phyloP scores from a whole-genome alignment of 2,888 invertebrate species.

The Melangyna quadrimaculata region DNA sequence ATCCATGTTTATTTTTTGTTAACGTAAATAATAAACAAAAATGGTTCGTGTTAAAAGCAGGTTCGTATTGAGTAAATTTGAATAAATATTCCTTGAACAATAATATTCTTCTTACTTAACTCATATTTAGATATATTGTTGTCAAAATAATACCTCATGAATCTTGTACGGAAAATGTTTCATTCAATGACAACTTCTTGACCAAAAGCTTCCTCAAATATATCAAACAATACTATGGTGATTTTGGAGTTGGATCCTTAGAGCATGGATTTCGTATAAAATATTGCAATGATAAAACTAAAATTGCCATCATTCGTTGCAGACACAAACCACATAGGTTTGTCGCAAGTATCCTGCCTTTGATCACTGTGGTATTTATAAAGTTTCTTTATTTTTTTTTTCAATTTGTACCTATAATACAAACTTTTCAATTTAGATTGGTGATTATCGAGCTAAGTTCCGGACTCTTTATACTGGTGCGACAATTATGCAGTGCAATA shows the following conservation, averaged over 20 bases:
- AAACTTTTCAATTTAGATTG: constrained; percentile 80
- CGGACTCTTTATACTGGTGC: constrained; percentile 89
- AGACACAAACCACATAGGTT: constrained; percentile 89
- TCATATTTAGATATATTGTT: constrained; percentile 84
- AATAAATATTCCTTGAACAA: background rate
- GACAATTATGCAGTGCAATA: constrained; percentile 90
- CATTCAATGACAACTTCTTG: constrained; percentile 81
- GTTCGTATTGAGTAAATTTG: constrained; percentile 77
- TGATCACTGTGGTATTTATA: constrained; percentile 83
- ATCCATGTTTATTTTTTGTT: background rate
- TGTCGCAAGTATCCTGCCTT: constrained; percentile 86
- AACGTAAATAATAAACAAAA: constrained; percentile 62
- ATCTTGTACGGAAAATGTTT: constrained; percentile 77
- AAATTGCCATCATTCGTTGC: constrained; percentile 87
- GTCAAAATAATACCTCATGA: constrained; percentile 83
- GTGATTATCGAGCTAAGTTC: constrained; percentile 84
- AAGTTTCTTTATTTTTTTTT: no score
- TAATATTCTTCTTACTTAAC: background rate
- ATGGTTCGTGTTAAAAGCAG: constrained; percentile 88
- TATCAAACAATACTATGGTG: constrained; percentile 88
- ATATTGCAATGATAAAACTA: constrained; percentile 89
- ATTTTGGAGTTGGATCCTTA: constrained; percentile 88
- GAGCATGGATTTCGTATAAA: constrained; percentile 88
- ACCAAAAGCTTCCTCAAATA: constrained; percentile 82
- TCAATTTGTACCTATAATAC: background rate